Percentiles rank a stretch among this genome's conserved stretches.
Conservation (phyloP, 2,113 vertebrate species). For the Heterocephalus glaber region DNA sequence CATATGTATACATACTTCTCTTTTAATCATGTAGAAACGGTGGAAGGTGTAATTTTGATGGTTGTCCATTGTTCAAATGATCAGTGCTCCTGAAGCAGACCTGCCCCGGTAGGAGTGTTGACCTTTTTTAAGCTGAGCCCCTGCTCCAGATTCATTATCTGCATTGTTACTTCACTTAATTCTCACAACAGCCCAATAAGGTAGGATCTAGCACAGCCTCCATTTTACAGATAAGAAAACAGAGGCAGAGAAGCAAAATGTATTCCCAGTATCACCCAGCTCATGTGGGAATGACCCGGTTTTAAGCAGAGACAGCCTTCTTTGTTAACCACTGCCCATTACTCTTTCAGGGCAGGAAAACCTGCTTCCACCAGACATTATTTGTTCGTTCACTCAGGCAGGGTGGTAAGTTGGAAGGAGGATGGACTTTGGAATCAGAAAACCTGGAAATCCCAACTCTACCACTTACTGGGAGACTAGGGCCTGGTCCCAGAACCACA, state of each 20-base stretch:
- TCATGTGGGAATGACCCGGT: neutral
- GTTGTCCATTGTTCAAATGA: neutral
- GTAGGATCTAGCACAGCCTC: neutral
- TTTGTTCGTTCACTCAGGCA: neutral
- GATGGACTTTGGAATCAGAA: conserved; percentile 31
- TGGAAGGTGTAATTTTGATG: neutral
- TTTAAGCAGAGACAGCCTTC: conserved; percentile 7
- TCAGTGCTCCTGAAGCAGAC: neutral
- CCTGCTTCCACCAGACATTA: neutral
- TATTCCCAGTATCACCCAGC: neutral
- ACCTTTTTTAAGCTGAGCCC: neutral
- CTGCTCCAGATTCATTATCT: neutral
- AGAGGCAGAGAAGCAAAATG: neutral
- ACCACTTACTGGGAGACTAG: neutral
- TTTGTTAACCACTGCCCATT: neutral
- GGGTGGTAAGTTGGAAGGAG: neutral
- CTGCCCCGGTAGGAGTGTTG: neutral
- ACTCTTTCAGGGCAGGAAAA: neutral
- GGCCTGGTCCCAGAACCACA: neutral
- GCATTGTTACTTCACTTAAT: neutral
- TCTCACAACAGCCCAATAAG: neutral
- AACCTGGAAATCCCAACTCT: conserved; percentile 59
- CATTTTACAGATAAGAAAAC: conserved; percentile 44
- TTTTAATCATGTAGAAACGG: neutral
- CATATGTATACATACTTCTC: neutral